Evolutionary conservation across 2,113 vertebrate genomes (phyloP), one percentile per base, ranked within the genome.

Genomic region (Corythornis cristatus): DNA sequence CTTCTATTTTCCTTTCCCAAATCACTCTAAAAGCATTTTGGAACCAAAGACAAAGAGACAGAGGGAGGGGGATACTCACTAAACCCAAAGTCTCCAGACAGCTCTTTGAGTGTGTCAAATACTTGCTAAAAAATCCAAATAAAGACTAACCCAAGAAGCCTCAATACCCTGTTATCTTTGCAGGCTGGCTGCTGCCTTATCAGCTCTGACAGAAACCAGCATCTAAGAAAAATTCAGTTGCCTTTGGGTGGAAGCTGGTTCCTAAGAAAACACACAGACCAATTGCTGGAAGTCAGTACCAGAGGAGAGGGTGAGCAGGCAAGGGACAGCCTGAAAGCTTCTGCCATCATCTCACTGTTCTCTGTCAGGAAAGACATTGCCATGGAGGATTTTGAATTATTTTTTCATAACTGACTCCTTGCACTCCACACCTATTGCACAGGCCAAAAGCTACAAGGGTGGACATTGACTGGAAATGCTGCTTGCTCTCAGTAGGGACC

Each of bases 101-200:
- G 37, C 42, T 83, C 58, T 93, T 70, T 40, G 70, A 0, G 0
- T 19, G 12, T 70, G 51, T 95, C 78, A 74, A 89, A 89, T 8
- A 35, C 74, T 86, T 65, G 43, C 78, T 93, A 60, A 91, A 93
- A 96, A 67, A 71, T 54, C 91, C 91, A 96, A 93, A 89, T 76
- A 95, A 82, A 95, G 84, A 80, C 81, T 94, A 92, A 74, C 6
- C 21, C 84, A 66, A 88, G 90, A 74, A 85, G 89, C 82, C 87
- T 76, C 4, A 1, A 66, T 79, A 65, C 13, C 56, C 45, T 67
- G 29, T 92, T 95, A 95, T 97, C 94, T 92, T 64, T 83, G 42
- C 76, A 83, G 82, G 46, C 83, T 95, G 91, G 65, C 78, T 94
- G 93, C 95, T 78, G 85, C 88, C 92, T 97, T 96, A 96, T 96